A percentile compares a stretch with the other conserved stretches of the same genome.
These are phyloP conservation scores for Oophaga pumilio DNA, from an alignment of 2,113 vertebrate species.

Conservation along the genomic window DNA sequence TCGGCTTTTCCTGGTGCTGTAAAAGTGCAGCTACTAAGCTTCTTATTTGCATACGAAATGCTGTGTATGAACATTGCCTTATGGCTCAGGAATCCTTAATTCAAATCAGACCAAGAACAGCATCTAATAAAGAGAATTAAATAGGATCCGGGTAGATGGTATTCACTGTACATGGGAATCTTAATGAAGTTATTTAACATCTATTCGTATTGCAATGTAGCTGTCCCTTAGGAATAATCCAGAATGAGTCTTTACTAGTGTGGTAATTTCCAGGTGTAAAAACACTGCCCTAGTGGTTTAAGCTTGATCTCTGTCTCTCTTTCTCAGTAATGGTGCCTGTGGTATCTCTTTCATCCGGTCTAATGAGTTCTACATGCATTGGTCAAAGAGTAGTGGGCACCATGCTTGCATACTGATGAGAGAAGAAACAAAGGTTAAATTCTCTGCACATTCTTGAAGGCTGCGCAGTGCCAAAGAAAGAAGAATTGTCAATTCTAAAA, in stretches of 20 bases:
- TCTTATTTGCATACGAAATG: too few relatives aligned
- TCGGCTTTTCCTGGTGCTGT: too few relatives aligned
- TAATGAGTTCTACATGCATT: slow-evolving; percentile 37
- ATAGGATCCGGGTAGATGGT: too few relatives aligned
- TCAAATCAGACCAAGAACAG: neutral
- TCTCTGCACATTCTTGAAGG: slow-evolving; percentile 47
- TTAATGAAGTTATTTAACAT: neutral
- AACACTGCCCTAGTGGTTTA: neutral
- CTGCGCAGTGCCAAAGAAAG: neutral
- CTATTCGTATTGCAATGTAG: neutral
- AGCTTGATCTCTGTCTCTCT: slow-evolving; percentile 33
- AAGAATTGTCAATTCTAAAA: neutral
- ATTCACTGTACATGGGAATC: neutral
- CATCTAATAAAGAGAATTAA: neutral
- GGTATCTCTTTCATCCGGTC: slow-evolving; percentile 38
- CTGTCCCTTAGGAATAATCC: neutral
- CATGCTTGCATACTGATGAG: slow-evolving; percentile 47
- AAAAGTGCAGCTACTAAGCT: too few relatives aligned
- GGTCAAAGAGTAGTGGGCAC: slow-evolving; percentile 34
- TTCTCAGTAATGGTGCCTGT: slow-evolving; percentile 18
- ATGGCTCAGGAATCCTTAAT: too few relatives aligned
- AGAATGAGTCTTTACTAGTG: neutral
- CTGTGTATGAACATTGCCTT: neutral
- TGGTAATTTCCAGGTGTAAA: slow-evolving; percentile 5
- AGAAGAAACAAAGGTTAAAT: slow-evolving; percentile 50